Percentiles rank a stretch among this genome's conserved stretches.
Conservation (phyloP, 2,888 invertebrate genomes). For the Drosophila multiciliata region DNA sequence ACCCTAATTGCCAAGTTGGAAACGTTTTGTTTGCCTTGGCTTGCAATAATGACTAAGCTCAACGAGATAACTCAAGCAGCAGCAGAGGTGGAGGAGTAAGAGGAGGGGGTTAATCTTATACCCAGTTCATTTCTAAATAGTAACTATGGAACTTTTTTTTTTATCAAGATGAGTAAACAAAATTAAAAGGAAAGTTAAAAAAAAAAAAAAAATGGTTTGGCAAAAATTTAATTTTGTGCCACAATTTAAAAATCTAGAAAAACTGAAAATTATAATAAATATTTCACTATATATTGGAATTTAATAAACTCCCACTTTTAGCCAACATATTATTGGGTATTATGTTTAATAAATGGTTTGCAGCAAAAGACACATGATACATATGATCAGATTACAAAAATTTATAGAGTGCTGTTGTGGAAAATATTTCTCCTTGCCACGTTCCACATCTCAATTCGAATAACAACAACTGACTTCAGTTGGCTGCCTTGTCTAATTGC, state of each 20-base stretch:
- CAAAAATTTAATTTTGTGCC: background rate
- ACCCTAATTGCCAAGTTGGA: conserved; percentile 35
- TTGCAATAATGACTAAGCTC: conserved; percentile 26
- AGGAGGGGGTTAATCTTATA: background rate
- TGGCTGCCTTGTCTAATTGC: conserved; percentile 62
- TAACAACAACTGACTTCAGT: conserved; percentile 31
- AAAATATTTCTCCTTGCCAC: background rate
- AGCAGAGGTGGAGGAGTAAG: background rate
- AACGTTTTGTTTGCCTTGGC: background rate
- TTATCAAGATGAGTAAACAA: background rate
- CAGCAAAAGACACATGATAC: background rate
- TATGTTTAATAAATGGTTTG: background rate
- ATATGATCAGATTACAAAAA: background rate
- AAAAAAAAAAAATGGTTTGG: background rate
- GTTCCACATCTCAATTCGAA: conserved; percentile 20
- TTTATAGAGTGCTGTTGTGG: background rate
- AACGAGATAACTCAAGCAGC: conserved; percentile 12
- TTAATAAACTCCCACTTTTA: background rate
- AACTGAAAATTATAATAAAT: background rate
- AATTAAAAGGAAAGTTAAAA: too few relatives aligned
- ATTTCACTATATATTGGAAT: background rate
- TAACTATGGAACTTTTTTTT: background rate
- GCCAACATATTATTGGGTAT: background rate
- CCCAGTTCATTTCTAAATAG: background rate
- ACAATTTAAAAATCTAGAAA: background rate